Evolutionary conservation across 2,797 vertebrate genomes (phyloP).

Genomic region (Poecile montanus): DNA sequence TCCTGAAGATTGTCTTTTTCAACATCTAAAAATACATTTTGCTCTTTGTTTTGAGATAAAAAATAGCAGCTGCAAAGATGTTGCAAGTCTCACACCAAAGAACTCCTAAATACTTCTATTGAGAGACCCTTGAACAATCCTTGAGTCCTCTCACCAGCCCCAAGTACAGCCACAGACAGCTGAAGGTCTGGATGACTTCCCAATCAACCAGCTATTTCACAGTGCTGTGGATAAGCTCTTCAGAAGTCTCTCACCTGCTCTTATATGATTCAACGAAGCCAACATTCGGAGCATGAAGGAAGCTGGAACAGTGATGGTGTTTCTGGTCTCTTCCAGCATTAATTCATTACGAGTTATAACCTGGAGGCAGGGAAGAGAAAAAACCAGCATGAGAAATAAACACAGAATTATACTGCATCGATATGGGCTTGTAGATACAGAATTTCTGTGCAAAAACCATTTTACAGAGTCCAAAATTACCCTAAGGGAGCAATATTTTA

Average conservation of each 20-base stretch:
- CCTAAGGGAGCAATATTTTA: background rate
- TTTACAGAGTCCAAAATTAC: background rate
- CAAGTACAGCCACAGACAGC: background rate
- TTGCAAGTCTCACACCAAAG: background rate
- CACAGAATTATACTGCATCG: background rate
- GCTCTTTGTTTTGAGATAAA: background rate
- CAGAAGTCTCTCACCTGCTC: slow-evolving; percentile 79
- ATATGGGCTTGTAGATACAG: background rate
- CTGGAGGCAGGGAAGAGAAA: slow-evolving; percentile 67
- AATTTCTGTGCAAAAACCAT: background rate
- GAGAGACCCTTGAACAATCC: background rate
- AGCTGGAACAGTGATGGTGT: slow-evolving; percentile 98
- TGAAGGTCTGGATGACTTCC: background rate
- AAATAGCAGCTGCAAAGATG: background rate
- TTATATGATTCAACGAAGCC: slow-evolving; percentile 93
- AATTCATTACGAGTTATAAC: slow-evolving; percentile 97
- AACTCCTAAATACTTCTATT: background rate
- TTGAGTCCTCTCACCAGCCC: background rate
- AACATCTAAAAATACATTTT: background rate
- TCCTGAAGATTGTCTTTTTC: background rate
- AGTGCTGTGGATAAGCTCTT: background rate
- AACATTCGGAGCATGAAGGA: slow-evolving; percentile 99
- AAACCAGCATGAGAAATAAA: background rate
- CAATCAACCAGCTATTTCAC: background rate
- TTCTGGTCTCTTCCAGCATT: slow-evolving; percentile 98